Evolutionary conservation across 1,140 invertebrate species (phyloP), one percentile per base, ranked within the genome.

Genomic region (Potamilus streckersoni): DNA sequence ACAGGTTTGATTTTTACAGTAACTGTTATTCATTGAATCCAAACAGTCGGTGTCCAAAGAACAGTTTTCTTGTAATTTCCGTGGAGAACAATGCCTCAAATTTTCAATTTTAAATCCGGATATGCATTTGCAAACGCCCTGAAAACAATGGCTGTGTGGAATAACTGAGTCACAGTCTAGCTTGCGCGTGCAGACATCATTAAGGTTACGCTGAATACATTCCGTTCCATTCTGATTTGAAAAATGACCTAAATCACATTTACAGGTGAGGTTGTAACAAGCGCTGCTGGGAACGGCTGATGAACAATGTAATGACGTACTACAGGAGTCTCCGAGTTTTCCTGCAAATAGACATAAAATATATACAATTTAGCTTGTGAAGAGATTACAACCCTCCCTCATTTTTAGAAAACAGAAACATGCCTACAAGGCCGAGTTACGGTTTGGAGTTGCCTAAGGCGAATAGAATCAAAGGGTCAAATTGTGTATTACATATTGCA

Each of bases 161-260:
- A 82, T 73, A 66, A 73, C 79, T 38, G 71, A 69, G 58, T 58
- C 57, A 69, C 81, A 82, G 68, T 82, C 81, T 0, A 56, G n/a
- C 49, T 80, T 16, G 2, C 69, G 38, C 3, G 63, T 73, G 69
- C 82, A 83, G 1, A 59, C 17, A 5, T 27, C 38, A 16, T 65
- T 31, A 4, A 74, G 60, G 19, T 74, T 78, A 55, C 69, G 70
- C 73, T 65, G 23, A 77, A 77, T 16, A 49, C 38, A 49, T 11
- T 49, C 38, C 69, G 12, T 73, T 19, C 23, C 23, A n/a, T 19
- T n/a, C 13, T 19, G 19, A 62, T 23, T 23, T 27, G 31, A 64
- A 64, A 15, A 64, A 16, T 64, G 23, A n/a, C 23, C 19, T 20
- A 64, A 64, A 64, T 27, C 15, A 31, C 31, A 64, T 27, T 27